Evolutionary conservation across 2,888 invertebrate species (phyloP), one percentile per base, ranked within the genome.

Genomic region (Criorhina ranunculi): DNA sequence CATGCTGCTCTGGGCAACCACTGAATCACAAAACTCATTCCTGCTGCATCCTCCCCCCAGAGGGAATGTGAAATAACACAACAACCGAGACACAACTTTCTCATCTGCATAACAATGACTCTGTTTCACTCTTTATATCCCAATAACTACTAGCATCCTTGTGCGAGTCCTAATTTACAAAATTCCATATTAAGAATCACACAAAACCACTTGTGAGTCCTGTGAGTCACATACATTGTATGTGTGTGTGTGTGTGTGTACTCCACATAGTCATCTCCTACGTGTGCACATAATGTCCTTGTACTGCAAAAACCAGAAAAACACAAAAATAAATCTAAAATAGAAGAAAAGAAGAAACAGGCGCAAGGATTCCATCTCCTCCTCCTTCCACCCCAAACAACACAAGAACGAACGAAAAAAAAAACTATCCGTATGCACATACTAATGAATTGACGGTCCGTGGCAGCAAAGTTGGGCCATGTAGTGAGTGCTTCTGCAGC

Each of bases 81-180:
- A 55, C 78, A 73, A 66, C 46, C 53, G 49, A 79, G n/a, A n/a
- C n/a, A n/a, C n/a, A 85, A 85, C 75, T 85, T 80, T 85, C 85
- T 80, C 85, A 85, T 85, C 75, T 85, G 76, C 85, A 85, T 85
- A 85, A 85, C 85, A 85, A 85, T 85, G 85, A 85, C 70, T 75
- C 57, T 77, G 86, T 81, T 81, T 81, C 86, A 86, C 67, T 80
- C 80, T 81, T 81, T 86, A 80, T 85, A 86, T 67, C 64, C 86
- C 76, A 86, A 86, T 86, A 86, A 81, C 86, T 81, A 76, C 53
- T 81, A 76, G 76, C 67, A 86, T 86, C 86, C 86, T 86, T 81
- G 81, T 86, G 81, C 66, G 76, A 80, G 80, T 81, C 86, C 81
- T 86, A 86, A 86, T 81, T 86, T 86, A 81, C 86, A 86, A 86